Evolutionary conservation across 2,888 invertebrate genomes (phyloP).

Genomic region (Odontothrips loti): DNA sequence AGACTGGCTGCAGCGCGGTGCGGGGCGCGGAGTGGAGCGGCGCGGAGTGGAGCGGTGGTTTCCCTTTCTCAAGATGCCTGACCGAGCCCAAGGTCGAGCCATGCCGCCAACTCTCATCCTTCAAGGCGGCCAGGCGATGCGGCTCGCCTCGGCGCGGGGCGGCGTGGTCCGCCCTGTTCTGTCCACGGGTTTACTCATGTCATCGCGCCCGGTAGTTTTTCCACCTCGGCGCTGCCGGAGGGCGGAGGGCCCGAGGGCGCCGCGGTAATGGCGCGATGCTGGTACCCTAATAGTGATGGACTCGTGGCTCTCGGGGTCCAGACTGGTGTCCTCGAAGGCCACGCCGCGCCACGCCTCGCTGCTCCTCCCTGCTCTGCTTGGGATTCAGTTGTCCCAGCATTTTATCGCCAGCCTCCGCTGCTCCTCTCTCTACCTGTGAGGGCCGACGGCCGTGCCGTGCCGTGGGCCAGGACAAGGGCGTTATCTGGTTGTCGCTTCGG

Average conservation of each 20-base stretch:
- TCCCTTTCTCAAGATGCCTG: constrained; percentile 23
- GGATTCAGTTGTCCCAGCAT: constrained; percentile 6
- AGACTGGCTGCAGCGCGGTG: constrained; percentile 6
- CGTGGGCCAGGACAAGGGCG: background rate
- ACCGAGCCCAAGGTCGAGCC: constrained; percentile 10
- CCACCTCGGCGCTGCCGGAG: no score
- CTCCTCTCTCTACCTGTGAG: background rate
- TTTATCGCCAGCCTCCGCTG: background rate
- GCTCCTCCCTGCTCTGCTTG: background rate
- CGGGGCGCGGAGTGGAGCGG: background rate
- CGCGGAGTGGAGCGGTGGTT: background rate
- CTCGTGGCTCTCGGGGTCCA: background rate
- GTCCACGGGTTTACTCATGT: no score
- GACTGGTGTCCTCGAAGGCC: background rate
- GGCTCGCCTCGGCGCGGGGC: no score
- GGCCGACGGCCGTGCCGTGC: background rate
- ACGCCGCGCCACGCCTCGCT: no score
- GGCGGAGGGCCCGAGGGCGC: background rate
- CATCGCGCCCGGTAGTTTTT: no score
- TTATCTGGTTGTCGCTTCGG: background rate
- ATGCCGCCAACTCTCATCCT: background rate
- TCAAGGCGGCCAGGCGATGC: background rate
- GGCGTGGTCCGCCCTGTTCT: no score
- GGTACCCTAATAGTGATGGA: background rate
- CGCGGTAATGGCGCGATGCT: background rate